A percentile compares a stretch with the other conserved stretches of the same genome.
phyloP scores from a whole-genome alignment of 2,888 invertebrate genomes.

The Drosophila antonietae region DNA sequence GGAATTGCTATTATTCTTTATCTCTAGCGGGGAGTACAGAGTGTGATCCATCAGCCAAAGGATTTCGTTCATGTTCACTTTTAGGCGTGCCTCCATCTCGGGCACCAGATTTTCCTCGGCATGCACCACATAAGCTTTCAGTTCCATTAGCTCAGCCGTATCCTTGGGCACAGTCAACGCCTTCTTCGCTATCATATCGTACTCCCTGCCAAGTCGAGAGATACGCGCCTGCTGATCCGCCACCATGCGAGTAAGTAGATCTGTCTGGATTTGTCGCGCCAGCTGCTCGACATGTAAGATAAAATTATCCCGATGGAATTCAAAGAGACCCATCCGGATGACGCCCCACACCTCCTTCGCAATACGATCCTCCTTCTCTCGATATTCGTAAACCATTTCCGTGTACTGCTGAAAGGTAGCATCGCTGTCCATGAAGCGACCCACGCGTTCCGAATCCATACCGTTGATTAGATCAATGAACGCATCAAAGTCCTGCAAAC shows the following conservation, averaged over 20 bases:
- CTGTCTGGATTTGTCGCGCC: conserved; percentile 89
- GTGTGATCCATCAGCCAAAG: conserved; percentile 94
- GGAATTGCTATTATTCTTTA: conserved; percentile 94
- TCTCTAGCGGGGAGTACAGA: conserved; percentile 91
- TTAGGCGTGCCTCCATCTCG: conserved; percentile 91
- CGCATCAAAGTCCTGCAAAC: conserved; percentile 92
- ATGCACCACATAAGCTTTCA: conserved; percentile 90
- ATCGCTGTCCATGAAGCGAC: conserved; percentile 88
- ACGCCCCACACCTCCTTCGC: conserved; percentile 86
- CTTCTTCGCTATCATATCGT: conserved; percentile 91
- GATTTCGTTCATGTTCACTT: conserved; percentile 89
- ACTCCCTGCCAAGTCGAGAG: conserved; percentile 93
- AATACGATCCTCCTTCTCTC: conserved; percentile 87
- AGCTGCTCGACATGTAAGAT: conserved; percentile 89
- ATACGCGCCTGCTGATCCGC: conserved; percentile 92
- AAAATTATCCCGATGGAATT: conserved; percentile 92
- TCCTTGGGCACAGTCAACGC: conserved; percentile 92
- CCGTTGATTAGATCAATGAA: conserved; percentile 91
- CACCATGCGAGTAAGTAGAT: conserved; percentile 90
- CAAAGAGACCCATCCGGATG: conserved; percentile 92
- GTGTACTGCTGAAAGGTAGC: conserved; percentile 89
- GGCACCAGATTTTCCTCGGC: conserved; percentile 89
- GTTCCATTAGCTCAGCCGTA: conserved; percentile 93
- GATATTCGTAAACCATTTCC: conserved; percentile 87
- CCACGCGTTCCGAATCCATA: conserved; percentile 86